These are phyloP conservation scores for Sus scrofa DNA, from an alignment of 2,113 vertebrate genomes.

Conservation along the genomic window T2T-Sscrofa CM000817.6:43337501-43338000, in stretches of 20 bases:
- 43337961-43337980: background rate
- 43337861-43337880: background rate
- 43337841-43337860: background rate
- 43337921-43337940: no score
- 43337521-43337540: no score
- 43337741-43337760: accelerated
- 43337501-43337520: no score
- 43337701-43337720: background rate
- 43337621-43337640: no score
- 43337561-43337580: no score
- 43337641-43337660: no score
- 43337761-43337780: background rate
- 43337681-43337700: no score
- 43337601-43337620: no score
- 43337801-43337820: background rate
- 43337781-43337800: no score
- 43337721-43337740: background rate
- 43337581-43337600: no score
- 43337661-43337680: no score
- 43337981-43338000: background rate
- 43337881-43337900: accelerated
- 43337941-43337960: accelerated
- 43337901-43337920: background rate
- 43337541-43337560: no score
- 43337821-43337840: background rate